These are phyloP conservation scores for Cheumatopsyche charites DNA, from an alignment of 1,140 invertebrate species.

Conservation along the genomic window DNA sequence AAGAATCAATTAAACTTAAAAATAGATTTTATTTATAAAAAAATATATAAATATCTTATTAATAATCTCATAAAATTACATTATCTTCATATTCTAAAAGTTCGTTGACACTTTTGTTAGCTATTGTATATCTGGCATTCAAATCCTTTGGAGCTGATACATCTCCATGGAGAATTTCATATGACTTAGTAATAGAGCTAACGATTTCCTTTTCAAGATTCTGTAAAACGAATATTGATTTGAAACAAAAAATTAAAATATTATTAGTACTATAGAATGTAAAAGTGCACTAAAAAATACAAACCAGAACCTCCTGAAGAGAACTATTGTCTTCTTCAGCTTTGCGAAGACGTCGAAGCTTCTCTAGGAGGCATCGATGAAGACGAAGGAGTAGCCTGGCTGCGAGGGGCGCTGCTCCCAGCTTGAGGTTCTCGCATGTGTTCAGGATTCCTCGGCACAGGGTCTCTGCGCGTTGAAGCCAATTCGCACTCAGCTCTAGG, in stretches of 20 bases:
- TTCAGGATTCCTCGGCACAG: constrained; percentile 59
- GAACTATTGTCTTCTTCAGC: constrained; percentile 2
- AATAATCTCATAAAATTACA: not conserved
- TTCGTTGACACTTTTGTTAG: constrained; percentile 36
- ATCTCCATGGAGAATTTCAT: constrained; percentile 57
- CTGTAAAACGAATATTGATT: constrained; percentile 54
- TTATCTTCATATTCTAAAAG: constrained; percentile 42
- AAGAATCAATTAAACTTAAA: no score
- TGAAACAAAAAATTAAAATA: constrained; percentile 35
- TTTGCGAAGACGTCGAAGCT: constrained; percentile 54
- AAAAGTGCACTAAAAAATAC: not conserved
- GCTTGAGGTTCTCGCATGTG: constrained; percentile 56
- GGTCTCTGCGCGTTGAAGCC: constrained; percentile 56
- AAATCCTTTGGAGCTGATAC: constrained; percentile 58
- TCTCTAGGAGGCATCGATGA: constrained; percentile 59
- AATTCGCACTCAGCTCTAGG: constrained; percentile 59
- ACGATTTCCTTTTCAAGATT: constrained; percentile 58
- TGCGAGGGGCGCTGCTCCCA: constrained; percentile 57
- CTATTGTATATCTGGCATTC: constrained; percentile 50
- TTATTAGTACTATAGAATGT: no score
- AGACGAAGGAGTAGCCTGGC: constrained; percentile 59
- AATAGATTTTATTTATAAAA: constrained; percentile 1
- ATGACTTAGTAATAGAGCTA: constrained; percentile 57
- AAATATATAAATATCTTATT: constrained; percentile 11
- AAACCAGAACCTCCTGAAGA: not conserved